Percentiles rank a stretch among this genome's conserved stretches.
Conservation (phyloP, 2,113 vertebrate species). For the Peucedramus taeniatus region DNA sequence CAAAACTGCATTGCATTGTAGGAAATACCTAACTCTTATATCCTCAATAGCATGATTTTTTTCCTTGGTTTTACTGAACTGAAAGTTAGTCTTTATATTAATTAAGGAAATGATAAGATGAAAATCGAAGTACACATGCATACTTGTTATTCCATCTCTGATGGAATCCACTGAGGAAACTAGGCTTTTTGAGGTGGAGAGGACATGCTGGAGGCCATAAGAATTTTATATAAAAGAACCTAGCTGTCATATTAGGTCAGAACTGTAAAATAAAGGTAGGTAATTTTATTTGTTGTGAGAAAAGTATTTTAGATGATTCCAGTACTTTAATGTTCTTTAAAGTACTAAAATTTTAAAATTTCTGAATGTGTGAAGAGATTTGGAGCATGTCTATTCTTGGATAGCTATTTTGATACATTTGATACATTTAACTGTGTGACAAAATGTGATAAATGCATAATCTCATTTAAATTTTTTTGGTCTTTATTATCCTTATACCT, state of each 20-base stretch:
- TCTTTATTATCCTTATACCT: neutral
- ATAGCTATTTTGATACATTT: neutral
- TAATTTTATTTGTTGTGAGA: neutral
- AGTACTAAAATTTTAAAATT: neutral
- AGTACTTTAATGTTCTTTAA: neutral
- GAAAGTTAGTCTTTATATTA: neutral
- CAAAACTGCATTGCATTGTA: neutral
- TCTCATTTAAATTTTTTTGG: neutral
- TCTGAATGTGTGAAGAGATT: neutral
- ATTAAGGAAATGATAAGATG: neutral
- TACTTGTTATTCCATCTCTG: neutral
- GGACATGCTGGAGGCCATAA: neutral
- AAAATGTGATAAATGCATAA: neutral
- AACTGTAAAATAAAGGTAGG: neutral
- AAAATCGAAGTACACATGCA: neutral
- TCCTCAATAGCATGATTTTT: neutral
- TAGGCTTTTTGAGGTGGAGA: neutral
- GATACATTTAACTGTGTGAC: neutral
- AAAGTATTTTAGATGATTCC: neutral
- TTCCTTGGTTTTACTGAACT: neutral
- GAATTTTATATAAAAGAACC: neutral
- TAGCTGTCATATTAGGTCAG: neutral
- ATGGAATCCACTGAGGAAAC: neutral
- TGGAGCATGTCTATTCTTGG: neutral
- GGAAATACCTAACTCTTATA: neutral